phyloP scores from a whole-genome alignment of 2,888 invertebrate genomes.

The Willowsia nigromaculata region DNA sequence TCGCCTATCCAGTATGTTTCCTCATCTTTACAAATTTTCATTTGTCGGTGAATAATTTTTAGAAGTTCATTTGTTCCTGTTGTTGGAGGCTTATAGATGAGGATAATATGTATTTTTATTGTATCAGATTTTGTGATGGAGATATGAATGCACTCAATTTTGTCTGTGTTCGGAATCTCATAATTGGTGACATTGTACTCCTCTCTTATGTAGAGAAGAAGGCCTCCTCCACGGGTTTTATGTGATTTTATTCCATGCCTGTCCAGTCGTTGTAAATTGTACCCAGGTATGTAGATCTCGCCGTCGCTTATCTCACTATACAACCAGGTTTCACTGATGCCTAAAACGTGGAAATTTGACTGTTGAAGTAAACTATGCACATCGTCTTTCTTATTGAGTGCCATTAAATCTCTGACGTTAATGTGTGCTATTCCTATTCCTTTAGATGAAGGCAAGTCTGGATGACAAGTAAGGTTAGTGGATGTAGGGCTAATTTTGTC shows the following conservation, averaged over 20 bases:
- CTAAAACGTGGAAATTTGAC: neutral
- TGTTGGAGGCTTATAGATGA: slow-evolving; percentile 30
- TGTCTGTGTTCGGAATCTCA: neutral
- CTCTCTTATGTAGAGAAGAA: neutral
- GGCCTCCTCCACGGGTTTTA: slow-evolving; percentile 5
- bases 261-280: neutral
- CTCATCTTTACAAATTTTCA: neutral
- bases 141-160: neutral
- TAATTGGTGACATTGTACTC: neutral
- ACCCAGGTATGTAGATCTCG: slow-evolving; percentile 27
- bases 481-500: too few relatives aligned
- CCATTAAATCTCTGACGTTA: neutral
- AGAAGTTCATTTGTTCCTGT: neutral
- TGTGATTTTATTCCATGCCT: neutral
- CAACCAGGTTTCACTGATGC: slow-evolving; percentile 27
- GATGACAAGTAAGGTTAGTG: too few relatives aligned
- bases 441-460: too few relatives aligned
- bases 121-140: neutral
- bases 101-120: neutral
- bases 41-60: neutral
- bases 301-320: neutral
- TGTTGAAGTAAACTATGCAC: neutral
- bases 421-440: too few relatives aligned
- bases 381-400: slow-evolving; percentile 20
- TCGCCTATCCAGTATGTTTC: neutral